Evolutionary conservation across 2,797 vertebrate species (phyloP).

Genomic region (Poecilia velifera): DNA sequence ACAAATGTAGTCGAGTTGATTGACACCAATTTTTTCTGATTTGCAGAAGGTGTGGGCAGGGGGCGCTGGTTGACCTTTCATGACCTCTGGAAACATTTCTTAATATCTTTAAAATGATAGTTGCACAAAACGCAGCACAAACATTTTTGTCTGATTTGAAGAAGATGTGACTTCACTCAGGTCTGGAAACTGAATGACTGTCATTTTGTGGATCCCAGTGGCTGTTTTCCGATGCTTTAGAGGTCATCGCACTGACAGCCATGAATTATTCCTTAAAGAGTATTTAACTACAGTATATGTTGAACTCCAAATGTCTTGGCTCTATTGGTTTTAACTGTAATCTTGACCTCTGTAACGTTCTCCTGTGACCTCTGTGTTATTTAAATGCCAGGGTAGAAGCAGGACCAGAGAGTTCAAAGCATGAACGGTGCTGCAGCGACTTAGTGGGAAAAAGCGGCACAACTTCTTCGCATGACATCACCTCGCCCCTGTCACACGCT

Average conservation of each 20-base stretch:
- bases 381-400: not conserved
- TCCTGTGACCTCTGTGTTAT: not conserved
- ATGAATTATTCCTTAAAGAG: not conserved
- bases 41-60: too few species aligned
- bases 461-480: conserved; percentile 27
- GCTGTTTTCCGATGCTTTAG: not conserved
- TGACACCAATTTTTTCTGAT: too few species aligned
- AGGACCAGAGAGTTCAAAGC: not conserved
- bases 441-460: conserved; percentile 13
- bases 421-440: not conserved
- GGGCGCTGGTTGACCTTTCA: too few species aligned
- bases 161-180: too few species aligned
- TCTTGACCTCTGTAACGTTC: not conserved
- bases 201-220: not conserved
- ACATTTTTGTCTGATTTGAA: too few species aligned
- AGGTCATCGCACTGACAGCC: not conserved
- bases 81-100: too few species aligned
- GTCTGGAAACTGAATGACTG: not conserved
- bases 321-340: not conserved
- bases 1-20: too few species aligned
- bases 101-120: too few species aligned
- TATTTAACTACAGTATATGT: not conserved
- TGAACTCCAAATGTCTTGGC: not conserved
- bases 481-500: conserved; percentile 41
- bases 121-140: too few species aligned